phyloP scores from a whole-genome alignment of 2,797 vertebrate species.

The Sus cebifrons region DNA sequence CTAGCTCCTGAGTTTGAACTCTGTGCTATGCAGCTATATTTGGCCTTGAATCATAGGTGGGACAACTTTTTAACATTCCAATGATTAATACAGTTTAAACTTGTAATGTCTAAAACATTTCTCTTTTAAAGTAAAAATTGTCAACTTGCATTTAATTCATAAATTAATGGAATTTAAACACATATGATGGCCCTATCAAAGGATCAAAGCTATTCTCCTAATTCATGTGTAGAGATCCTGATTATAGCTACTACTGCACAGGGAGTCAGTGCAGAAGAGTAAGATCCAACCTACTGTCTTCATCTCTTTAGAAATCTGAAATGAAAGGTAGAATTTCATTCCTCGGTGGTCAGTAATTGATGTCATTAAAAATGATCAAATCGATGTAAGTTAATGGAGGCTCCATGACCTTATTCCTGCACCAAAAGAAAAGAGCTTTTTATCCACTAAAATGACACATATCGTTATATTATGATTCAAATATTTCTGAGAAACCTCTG shows the following conservation, averaged over 20 bases:
- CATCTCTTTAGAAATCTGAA: constrained; percentile 59
- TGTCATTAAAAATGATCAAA: constrained; percentile 33
- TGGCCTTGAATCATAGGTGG: neutral
- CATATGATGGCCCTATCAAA: neutral
- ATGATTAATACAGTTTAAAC: neutral
- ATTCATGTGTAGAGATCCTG: neutral
- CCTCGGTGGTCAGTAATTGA: constrained; percentile 19
- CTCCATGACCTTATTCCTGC: neutral
- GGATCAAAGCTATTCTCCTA: neutral
- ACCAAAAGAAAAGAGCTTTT: constrained; percentile 47
- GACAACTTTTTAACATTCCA: neutral
- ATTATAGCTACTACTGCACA: neutral
- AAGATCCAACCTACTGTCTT: neutral
- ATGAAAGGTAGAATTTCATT: constrained; percentile 28
- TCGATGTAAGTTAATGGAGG: constrained; percentile 23
- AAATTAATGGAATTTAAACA: constrained; percentile 24
- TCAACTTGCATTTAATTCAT: neutral
- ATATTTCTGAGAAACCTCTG: constrained; percentile 63
- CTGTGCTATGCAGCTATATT: neutral
- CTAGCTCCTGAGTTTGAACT: neutral
- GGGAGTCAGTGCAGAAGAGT: neutral
- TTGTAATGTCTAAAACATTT: neutral
- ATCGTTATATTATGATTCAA: neutral
- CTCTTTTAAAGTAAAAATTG: neutral
- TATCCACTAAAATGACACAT: neutral